Evolutionary conservation across 2,113 vertebrate species (phyloP).

Genomic region (Cepphus grylle): DNA sequence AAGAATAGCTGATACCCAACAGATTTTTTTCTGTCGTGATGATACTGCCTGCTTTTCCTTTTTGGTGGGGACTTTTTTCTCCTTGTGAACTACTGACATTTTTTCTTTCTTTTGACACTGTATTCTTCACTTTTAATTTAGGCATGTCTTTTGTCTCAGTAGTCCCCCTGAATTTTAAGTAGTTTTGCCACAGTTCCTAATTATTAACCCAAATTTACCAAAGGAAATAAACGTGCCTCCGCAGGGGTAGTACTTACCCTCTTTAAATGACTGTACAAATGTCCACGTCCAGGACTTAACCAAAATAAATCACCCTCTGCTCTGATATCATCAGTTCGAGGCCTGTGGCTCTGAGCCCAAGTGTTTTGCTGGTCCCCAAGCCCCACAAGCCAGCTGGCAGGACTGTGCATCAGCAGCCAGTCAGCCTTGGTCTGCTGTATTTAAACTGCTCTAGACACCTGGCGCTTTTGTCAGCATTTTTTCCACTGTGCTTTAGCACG

Average conservation of each 20-base stretch:
- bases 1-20: background rate
- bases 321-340: background rate
- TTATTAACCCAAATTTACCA: background rate
- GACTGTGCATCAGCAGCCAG: background rate
- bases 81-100: background rate
- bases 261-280: background rate
- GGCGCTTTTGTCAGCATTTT: background rate
- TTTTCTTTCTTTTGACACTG: background rate
- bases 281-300: background rate
- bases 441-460: background rate
- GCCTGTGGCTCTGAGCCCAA: background rate
- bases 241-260: background rate
- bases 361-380: background rate
- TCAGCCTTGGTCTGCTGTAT: background rate
- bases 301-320: background rate
- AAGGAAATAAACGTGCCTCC: background rate
- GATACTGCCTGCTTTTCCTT: background rate
- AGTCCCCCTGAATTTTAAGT: background rate
- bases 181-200: background rate
- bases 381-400: background rate
- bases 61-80: background rate
- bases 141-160: background rate
- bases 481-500: background rate
- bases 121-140: background rate
- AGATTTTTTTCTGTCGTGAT: background rate